Evolutionary conservation across 2,888 invertebrate genomes (phyloP), one percentile per base, ranked within the genome.

Genomic region (Lottia scabra): DNA sequence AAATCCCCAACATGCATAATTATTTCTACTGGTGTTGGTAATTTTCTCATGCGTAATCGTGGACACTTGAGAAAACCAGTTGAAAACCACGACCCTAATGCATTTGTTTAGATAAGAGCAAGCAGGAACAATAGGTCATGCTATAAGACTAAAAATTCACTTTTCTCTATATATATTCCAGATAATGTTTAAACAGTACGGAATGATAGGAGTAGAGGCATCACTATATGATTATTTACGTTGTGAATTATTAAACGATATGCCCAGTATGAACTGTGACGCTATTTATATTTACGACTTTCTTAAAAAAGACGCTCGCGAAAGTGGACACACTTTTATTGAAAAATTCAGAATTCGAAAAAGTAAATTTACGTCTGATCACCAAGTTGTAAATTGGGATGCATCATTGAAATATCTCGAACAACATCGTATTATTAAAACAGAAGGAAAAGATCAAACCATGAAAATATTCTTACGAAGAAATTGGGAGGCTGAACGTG

Each of bases 211-310:
- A 0, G 72, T 80, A 56, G 85, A 86, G 67, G 84, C 83, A 1
- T 72, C 73, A 13, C 73, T 79, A 63, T 72, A 78, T 43, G 77
- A 78, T 2, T 81, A 80, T 48, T 62, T 76, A 8, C 73, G 75
- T 16, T 75, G 77, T 45, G 83, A 82, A 6, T 72, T 84, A 12
- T 66, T 81, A 63, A 43, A 74, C 1, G 70, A 71, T 12, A 72
- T 84, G 0, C 78, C 83, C 4, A 74, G 77, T 30, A 75, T 74
- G 15, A 71, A 80, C 27, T 78, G 75, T 65, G 85, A 87, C 70
- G 84, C 84, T n/a, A 74, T 87, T 15, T 67, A 80, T 56, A 82
- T 87, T 26, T 87, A 87, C 45, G 83, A 84, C 67, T 82, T 77
- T n/a, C 75, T 87, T 23, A 87, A 87, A 72, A 70, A 68, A 8